Evolutionary conservation across 2,797 vertebrate species (phyloP).

Genomic region (Rhabdophis nuchalis): DNA sequence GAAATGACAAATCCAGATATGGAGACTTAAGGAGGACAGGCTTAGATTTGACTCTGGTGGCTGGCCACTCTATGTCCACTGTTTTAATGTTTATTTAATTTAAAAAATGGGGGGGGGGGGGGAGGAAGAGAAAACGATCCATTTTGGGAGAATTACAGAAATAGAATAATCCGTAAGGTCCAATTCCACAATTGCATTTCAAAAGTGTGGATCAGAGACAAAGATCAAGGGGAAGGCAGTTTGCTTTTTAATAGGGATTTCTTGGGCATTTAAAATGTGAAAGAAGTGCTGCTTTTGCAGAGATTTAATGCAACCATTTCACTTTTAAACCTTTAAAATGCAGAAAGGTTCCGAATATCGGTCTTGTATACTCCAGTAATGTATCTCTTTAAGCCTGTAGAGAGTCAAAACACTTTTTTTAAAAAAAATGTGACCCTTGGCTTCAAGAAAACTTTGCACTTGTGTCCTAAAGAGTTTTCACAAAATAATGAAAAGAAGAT

Average conservation of each 20-base stretch:
- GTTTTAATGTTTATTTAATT: too few species aligned
- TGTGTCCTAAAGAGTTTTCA: background rate
- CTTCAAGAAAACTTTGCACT: background rate
- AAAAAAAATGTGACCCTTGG: background rate
- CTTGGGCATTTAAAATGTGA: background rate
- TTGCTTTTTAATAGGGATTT: background rate
- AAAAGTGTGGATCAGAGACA: background rate
- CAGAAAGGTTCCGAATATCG: background rate
- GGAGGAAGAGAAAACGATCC: background rate
- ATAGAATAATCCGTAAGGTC: background rate
- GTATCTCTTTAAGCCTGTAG: background rate
- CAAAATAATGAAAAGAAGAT: background rate
- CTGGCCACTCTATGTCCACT: too few species aligned
- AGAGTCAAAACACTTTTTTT: background rate
- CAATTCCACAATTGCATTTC: background rate
- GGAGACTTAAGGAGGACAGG: too few species aligned
- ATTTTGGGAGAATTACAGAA: background rate
- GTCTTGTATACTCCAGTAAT: background rate
- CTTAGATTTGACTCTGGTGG: too few species aligned
- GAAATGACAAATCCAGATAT: too few species aligned
- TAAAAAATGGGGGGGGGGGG: too few species aligned
- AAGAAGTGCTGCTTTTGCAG: background rate
- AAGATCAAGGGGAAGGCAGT: background rate
- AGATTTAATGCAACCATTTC: background rate
- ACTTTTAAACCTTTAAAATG: background rate